These are phyloP conservation scores for Chunga burmeisteri DNA, from an alignment of 2,113 vertebrate genomes.

Conservation along the genomic window DNA sequence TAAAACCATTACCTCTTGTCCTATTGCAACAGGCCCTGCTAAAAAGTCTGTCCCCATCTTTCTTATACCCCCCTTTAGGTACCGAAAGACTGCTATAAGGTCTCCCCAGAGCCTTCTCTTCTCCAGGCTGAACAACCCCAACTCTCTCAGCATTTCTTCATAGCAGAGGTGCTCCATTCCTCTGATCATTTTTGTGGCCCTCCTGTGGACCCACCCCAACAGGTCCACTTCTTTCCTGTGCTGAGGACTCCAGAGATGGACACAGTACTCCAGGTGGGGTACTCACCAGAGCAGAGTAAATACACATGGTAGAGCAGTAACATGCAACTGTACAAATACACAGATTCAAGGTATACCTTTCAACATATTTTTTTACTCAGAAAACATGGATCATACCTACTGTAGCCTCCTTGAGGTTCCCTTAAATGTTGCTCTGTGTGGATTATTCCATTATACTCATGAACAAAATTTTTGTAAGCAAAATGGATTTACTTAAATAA, in stretches of 20 bases:
- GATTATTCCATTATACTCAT: background rate
- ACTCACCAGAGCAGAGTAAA: background rate
- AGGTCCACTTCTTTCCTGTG: too few relatives aligned
- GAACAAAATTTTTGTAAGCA: background rate
- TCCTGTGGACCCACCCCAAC: too few relatives aligned
- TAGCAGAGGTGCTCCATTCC: too few relatives aligned
- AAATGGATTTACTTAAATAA: background rate
- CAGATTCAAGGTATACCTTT: background rate
- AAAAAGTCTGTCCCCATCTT: background rate
- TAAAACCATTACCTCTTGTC: background rate
- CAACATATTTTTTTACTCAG: background rate
- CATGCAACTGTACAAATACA: background rate
- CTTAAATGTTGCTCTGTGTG: background rate
- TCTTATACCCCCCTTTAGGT: background rate
- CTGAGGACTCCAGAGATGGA: background rate
- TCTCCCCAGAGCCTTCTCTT: too few relatives aligned
- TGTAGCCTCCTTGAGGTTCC: background rate
- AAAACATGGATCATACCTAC: background rate
- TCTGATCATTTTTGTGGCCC: too few relatives aligned
- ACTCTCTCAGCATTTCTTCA: too few relatives aligned
- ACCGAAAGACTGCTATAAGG: background rate
- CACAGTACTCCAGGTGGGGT: too few relatives aligned
- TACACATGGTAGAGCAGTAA: background rate
- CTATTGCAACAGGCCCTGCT: background rate
- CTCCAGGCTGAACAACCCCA: too few relatives aligned